Evolutionary conservation across 2,888 invertebrate genomes (phyloP), one percentile per base, ranked within the genome.

Genomic region (Drosophila sordidula): DNA sequence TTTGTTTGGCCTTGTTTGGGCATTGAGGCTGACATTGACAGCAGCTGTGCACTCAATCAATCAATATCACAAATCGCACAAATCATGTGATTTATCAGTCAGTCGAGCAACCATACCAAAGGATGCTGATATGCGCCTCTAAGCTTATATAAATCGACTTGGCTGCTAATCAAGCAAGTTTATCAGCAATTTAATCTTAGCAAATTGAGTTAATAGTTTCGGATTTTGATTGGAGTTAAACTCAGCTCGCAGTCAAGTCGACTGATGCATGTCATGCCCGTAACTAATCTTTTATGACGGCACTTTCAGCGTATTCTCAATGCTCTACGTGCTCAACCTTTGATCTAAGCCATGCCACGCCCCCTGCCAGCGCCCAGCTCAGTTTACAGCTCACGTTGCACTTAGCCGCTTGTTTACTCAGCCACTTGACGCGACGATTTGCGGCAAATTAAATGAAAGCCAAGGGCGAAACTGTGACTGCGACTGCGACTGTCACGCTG

Each of bases 361-460:
- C 49, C 11, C 22, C 9, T 11, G 4, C 6, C 16, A 5, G 22
- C 42, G 14, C 22, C 6, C 22, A 32, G 47, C 25, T 58, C 41
- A 42, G 38, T 32, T 44, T 39, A 34, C 59, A 54, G 56, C 59
- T 68, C 72, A 66, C 65, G 55, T 71, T 67, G 63, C 75, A 71
- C 68, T 76, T 65, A 54, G 55, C n/a, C 39, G 58, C 34, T 62
- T 64, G 57, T 47, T 73, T 49, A 46, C 45, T 34, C 59, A 47
- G 55, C 36, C 78, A 75, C 63, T 80, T 76, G 81, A 70, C 46
- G 70, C 72, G 32, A 72, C 73, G 63, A 77, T 81, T 85, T 85
- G 73, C 59, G 70, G 72, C 50, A 79, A 85, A 75, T 82, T 85
- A 75, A 67, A 73, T 75, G 61, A 73, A 68, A 71, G 39, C 39